Evolutionary conservation across 2,888 invertebrate species (phyloP).

Genomic region (Drosophila barbarae): DNA sequence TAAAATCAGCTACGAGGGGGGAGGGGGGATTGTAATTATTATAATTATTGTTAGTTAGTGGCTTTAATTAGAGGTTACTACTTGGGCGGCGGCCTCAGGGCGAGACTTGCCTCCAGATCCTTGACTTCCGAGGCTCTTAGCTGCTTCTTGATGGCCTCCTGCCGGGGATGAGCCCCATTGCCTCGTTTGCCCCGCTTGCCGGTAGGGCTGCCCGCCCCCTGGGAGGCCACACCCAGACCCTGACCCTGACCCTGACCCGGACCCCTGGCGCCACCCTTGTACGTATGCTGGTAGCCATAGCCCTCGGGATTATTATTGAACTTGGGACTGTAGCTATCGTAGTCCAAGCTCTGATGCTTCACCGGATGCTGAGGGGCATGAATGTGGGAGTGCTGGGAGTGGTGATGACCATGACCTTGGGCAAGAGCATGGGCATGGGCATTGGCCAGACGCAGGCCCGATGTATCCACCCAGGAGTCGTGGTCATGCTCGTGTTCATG

Average conservation of each 20-base stretch:
- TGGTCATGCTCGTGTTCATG: slow-evolving; percentile 42
- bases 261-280: slow-evolving; percentile 49
- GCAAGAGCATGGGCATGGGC: slow-evolving; percentile 12
- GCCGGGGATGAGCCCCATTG: slow-evolving; percentile 45
- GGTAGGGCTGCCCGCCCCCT: neutral
- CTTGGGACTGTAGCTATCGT: slow-evolving; percentile 78
- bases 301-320: slow-evolving; percentile 79
- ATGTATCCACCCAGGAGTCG: slow-evolving; percentile 61
- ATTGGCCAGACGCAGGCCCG: slow-evolving; percentile 46
- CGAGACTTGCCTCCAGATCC: slow-evolving; percentile 76
- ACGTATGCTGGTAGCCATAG: slow-evolving; percentile 78
- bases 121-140: slow-evolving; percentile 47
- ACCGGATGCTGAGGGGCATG: neutral
- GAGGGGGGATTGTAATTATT: neutral
- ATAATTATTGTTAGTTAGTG: slow-evolving; percentile 1
- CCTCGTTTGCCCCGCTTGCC: slow-evolving; percentile 77
- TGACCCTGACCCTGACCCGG: slow-evolving; percentile 19
- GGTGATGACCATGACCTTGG: neutral
- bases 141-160: slow-evolving; percentile 51
- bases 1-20: slow-evolving; percentile 45
- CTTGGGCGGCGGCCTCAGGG: slow-evolving; percentile 78
- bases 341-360: slow-evolving; percentile 55
- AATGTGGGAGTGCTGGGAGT: slow-evolving; percentile 2
- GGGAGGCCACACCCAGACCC: neutral
- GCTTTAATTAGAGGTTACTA: slow-evolving; percentile 18